phyloP scores from a whole-genome alignment of 2,113 vertebrate species.

The Dromaius novaehollandiae region DNA sequence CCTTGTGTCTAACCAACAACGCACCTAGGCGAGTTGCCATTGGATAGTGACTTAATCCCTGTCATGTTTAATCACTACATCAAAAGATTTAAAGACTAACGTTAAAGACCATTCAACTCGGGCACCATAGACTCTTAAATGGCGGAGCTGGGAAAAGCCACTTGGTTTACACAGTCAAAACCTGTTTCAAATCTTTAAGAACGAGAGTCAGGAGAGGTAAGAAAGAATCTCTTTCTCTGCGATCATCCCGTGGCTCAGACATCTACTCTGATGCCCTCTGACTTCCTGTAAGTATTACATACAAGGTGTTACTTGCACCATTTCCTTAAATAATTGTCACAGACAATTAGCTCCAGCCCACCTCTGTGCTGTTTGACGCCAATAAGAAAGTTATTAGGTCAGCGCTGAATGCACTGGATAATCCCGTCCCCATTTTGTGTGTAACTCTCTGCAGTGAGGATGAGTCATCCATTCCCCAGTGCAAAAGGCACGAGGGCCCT shows the following conservation, averaged over 20 bases:
- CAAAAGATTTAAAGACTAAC: slow-evolving; percentile 45
- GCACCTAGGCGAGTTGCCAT: slow-evolving; percentile 35
- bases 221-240: not conserved
- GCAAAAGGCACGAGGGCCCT: not conserved
- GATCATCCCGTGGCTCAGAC: not conserved
- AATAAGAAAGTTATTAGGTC: not conserved
- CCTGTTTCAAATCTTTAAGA: not conserved
- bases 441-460: not conserved
- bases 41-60: slow-evolving; percentile 60
- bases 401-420: not conserved
- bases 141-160: not conserved
- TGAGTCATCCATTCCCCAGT: not conserved
- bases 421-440: not conserved
- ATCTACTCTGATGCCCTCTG: not conserved
- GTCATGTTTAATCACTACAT: slow-evolving; percentile 60
- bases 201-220: not conserved
- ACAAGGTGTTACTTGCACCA: not conserved
- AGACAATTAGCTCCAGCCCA: not conserved
- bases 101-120: slow-evolving; percentile 27
- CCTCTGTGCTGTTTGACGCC: not conserved
- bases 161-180: not conserved
- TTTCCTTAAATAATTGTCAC: not conserved
- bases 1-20: not conserved
- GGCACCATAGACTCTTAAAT: not conserved
- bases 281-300: not conserved